A percentile compares a stretch with the other conserved stretches of the same genome.
phyloP scores from a whole-genome alignment of 2,797 vertebrate genomes.

The Sus cebifrons region DNA sequence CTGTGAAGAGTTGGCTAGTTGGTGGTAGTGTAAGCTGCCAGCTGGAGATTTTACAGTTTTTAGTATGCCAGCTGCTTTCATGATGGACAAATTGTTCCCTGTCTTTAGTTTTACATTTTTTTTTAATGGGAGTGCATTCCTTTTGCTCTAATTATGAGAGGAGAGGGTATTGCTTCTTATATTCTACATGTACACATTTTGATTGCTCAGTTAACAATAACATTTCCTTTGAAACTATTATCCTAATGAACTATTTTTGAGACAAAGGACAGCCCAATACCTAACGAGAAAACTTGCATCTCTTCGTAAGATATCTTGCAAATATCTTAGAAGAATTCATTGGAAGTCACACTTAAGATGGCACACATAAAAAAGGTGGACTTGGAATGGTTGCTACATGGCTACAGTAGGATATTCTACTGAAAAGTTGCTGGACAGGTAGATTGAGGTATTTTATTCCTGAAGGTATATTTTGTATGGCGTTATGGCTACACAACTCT shows the following conservation, averaged over 20 bases:
- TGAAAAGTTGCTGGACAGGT: not conserved
- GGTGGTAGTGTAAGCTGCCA: constrained; percentile 89
- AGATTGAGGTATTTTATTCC: not conserved
- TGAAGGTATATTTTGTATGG: not conserved
- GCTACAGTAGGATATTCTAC: not conserved
- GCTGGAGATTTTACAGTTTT: constrained; percentile 90
- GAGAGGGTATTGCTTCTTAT: not conserved
- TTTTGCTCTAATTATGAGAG: constrained; percentile 55
- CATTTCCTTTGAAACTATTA: constrained; percentile 2
- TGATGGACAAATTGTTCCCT: constrained; percentile 78
- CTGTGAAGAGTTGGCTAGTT: constrained; percentile 90
- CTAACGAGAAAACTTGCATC: not conserved
- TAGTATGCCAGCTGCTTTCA: constrained; percentile 90
- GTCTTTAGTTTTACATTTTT: constrained; percentile 50
- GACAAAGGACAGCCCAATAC: not conserved
- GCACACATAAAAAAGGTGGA: not conserved
- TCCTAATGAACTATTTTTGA: not conserved
- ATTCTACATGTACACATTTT: not conserved
- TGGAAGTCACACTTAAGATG: not conserved
- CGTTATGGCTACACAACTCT: not conserved
- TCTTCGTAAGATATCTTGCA: constrained; percentile 6
- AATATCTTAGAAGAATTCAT: not conserved
- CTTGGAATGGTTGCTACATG: not conserved
- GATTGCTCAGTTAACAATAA: constrained; percentile 38
- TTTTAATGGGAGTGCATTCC: not conserved